These are phyloP conservation scores for Piaya cayana DNA, from an alignment of 2,113 vertebrate species.

Conservation along the genomic window DNA sequence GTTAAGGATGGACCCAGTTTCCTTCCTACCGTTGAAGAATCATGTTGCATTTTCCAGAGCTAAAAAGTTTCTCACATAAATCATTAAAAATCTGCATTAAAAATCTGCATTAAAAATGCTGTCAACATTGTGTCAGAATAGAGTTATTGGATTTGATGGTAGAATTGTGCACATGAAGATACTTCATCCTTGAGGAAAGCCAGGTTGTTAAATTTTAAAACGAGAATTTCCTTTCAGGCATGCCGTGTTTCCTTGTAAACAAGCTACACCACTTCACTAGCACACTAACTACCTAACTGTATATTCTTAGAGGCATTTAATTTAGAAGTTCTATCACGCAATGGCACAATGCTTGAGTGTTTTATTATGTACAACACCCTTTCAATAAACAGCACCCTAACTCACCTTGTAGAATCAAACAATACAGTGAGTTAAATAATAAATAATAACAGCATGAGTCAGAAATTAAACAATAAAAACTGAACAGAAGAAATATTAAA, in stretches of 20 bases:
- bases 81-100: constrained; percentile 8
- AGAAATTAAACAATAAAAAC: not conserved
- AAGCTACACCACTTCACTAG: not conserved
- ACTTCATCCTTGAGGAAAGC: constrained; percentile 28
- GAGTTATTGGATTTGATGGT: constrained; percentile 22
- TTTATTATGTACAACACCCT: not conserved
- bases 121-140: not conserved
- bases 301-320: constrained; percentile 13
- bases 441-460: not conserved
- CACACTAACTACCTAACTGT: not conserved
- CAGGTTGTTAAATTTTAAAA: constrained; percentile 45
- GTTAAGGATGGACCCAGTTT: not conserved
- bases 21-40: constrained; percentile 6
- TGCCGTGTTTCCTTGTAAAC: constrained; percentile 21
- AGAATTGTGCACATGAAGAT: constrained; percentile 18
- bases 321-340: not conserved
- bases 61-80: constrained; percentile 9
- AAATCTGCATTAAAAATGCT: constrained; percentile 22
- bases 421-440: constrained; percentile 17
- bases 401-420: not conserved
- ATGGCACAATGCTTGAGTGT: not conserved
- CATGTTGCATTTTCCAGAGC: not conserved
- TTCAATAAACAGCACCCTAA: not conserved
- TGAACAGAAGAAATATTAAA: not conserved
- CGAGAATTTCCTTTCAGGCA: not conserved